A percentile compares a stretch with the other conserved stretches of the same genome.
phyloP scores from a whole-genome alignment of 1,140 invertebrate species.

The Portunus trituberculatus region DNA sequence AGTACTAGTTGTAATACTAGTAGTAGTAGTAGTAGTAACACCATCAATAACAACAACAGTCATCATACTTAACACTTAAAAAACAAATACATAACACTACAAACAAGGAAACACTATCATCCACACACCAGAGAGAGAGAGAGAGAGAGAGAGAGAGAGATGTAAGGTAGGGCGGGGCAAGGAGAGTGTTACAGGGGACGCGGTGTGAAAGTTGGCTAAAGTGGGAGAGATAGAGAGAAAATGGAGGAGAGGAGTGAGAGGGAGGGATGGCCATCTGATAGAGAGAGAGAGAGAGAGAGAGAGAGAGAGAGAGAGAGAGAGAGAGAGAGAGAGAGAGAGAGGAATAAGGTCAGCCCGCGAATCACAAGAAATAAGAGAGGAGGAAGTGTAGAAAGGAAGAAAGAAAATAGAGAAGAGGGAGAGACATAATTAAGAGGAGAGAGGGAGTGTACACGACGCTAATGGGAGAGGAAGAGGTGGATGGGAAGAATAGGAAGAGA shows the following conservation, averaged over 20 bases:
- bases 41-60: too few relatives aligned
- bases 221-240: neutral
- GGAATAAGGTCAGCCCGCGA: neutral
- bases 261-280: neutral
- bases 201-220: neutral
- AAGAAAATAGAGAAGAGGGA: neutral
- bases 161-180: neutral
- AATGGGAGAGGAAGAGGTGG: neutral
- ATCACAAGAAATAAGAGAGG: neutral
- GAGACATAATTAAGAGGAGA: neutral
- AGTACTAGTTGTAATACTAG: too few relatives aligned
- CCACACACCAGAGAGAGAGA: neutral
- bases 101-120: too few relatives aligned
- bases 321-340: neutral
- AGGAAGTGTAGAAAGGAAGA: neutral
- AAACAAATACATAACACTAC: too few relatives aligned
- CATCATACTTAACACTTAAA: too few relatives aligned
- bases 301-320: neutral
- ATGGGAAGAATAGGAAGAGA: neutral
- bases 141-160: neutral
- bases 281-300: neutral
- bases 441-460: neutral
- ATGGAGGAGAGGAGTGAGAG: neutral
- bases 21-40: too few relatives aligned
- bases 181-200: neutral